Percentiles rank a stretch among this genome's conserved stretches.
These are phyloP conservation scores for Eledone cirrhosa DNA, from an alignment of 2,888 invertebrate species.

Conservation along the genomic window DNA sequence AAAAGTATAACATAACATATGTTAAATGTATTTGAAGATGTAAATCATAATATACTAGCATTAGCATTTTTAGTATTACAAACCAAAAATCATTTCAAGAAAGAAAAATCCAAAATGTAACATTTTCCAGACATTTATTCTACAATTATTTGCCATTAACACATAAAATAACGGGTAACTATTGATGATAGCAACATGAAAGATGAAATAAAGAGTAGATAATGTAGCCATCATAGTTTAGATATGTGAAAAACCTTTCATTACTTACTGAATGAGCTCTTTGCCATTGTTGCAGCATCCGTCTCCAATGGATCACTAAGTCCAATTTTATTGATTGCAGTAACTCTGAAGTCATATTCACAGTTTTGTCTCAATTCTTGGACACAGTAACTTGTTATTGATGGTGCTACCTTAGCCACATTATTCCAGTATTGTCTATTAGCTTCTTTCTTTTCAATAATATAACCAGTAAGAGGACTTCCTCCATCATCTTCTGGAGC, in stretches of 20 bases:
- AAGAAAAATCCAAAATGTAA: too few species aligned
- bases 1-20: too few species aligned
- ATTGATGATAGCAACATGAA: too few species aligned
- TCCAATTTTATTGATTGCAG: constrained; percentile 66
- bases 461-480: constrained; percentile 61
- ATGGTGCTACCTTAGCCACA: constrained; percentile 86
- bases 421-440: constrained; percentile 73
- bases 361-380: constrained; percentile 59
- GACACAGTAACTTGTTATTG: constrained; percentile 60
- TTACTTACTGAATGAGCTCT: constrained; percentile 57
- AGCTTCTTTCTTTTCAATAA: constrained; percentile 56
- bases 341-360: constrained; percentile 65
- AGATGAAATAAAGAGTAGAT: too few species aligned
- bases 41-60: too few species aligned
- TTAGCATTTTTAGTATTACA: too few species aligned
- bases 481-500: constrained; percentile 66
- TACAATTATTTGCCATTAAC: too few species aligned
- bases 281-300: constrained; percentile 52
- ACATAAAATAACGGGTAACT: background rate
- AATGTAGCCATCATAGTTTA: too few species aligned
- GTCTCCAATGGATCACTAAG: constrained; percentile 59
- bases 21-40: too few species aligned
- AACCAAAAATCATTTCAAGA: too few species aligned
- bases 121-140: too few species aligned
- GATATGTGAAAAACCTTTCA: too few species aligned